Evolutionary conservation across 1,140 invertebrate genomes (phyloP), one percentile per base, ranked within the genome.

Genomic region (Frieseomelitta varia): DNA sequence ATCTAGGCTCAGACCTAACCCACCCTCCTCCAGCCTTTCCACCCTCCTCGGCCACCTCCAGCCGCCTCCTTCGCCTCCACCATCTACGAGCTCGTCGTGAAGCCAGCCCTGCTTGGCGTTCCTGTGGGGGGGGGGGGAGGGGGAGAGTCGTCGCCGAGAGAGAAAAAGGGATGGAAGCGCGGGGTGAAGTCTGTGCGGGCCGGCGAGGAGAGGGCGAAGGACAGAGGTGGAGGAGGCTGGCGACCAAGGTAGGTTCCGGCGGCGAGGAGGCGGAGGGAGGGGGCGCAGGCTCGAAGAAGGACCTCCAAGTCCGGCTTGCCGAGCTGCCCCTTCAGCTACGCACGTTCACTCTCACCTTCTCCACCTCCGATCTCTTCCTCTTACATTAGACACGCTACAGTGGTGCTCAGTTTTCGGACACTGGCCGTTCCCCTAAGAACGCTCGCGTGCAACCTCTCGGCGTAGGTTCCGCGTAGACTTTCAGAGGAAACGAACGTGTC

Each of bases 1-100:
- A 95, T 94, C 94, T 94, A 93, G 93, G 91, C 91, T 93, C 88
- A 87, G 90, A 87, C 81, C 85, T 85, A 88, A 91, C 82, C 81
- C 79, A 80, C 34, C 61, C 81, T 61, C 82, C 53, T 69, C 78
- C 51, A 85, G 82, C 86, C 47, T 83, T 88, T 90, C 79, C 86
- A 80, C 85, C 90, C 90, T 92, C 89, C 93, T 93, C 92, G 91
- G 81, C 86, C 90, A 89, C 91, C 92, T 90, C 92, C 91, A 82
- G 81, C 91, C 84, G 85, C 91, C 92, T 91, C 92, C 91, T 91
- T 92, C 93, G 90, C 89, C 91, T 93, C 91, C 90, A 88, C 91
- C 92, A 75, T 84, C 85, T 85, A 85, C 65, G 47, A 77, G 81
- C 83, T 83, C 88, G 84, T 90, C 88, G 90, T 79, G 89, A 92